These are phyloP conservation scores for Cynopterus brachyotis DNA, from an alignment of 2,113 vertebrate genomes.

Conservation along the genomic window DNA sequence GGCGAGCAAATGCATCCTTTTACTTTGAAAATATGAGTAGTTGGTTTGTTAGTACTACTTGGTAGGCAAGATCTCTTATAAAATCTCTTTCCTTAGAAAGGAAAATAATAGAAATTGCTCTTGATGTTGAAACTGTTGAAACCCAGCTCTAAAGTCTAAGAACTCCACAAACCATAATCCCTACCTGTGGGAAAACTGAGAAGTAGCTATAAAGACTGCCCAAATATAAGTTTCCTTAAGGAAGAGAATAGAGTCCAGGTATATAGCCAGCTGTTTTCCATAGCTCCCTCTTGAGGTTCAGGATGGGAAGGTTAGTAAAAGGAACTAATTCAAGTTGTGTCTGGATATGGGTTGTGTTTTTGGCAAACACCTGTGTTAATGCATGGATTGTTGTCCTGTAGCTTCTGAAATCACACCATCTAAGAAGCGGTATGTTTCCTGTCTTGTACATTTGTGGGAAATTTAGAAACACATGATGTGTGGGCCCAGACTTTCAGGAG, in stretches of 20 bases:
- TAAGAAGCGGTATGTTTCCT: background rate
- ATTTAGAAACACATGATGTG: background rate
- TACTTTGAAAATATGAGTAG: background rate
- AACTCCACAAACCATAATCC: background rate
- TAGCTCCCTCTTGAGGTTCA: background rate
- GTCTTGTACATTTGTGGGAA: background rate
- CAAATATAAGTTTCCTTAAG: background rate
- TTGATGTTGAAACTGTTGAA: constrained; percentile 3
- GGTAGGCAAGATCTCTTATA: background rate
- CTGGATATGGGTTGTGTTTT: background rate
- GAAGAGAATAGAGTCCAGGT: background rate
- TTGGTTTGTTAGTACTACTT: background rate
- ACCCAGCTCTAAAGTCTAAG: background rate
- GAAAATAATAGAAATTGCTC: background rate
- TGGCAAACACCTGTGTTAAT: background rate
- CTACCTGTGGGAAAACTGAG: background rate
- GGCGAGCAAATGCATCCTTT: background rate
- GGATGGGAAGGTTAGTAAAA: constrained; percentile 17
- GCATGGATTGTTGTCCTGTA: background rate
- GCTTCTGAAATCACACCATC: background rate
- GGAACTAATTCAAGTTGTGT: background rate
- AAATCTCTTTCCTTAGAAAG: background rate
- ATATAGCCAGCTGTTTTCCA: background rate
- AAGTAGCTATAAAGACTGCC: background rate
- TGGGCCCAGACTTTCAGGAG: background rate